phyloP scores from a whole-genome alignment of 2,113 vertebrate genomes.

The Diadophis punctatus region DNA sequence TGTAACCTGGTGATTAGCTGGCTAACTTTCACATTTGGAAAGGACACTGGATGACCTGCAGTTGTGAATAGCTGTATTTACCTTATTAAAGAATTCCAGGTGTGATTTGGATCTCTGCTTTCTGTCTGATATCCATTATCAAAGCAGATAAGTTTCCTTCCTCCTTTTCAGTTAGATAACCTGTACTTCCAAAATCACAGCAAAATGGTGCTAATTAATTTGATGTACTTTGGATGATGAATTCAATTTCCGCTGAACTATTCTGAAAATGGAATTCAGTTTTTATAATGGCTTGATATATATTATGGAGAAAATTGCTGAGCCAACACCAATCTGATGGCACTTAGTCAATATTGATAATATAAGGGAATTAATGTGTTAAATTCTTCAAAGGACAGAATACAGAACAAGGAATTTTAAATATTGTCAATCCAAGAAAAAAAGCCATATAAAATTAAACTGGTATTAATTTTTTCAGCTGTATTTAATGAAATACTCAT shows the following conservation, averaged over 20 bases:
- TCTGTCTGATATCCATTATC: constrained; percentile 14
- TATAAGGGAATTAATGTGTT: background rate
- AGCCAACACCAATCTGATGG: background rate
- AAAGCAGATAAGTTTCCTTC: constrained; percentile 8
- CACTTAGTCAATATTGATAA: background rate
- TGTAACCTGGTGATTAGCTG: constrained; percentile 38
- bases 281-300: background rate
- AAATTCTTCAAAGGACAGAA: background rate
- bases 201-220: background rate
- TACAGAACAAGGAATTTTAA: background rate
- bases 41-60: constrained; percentile 14
- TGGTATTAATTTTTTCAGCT: background rate
- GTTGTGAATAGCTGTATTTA: constrained; percentile 2
- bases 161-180: background rate
- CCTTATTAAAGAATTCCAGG: constrained; percentile 16
- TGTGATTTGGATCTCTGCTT: constrained; percentile 33
- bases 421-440: background rate
- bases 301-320: background rate
- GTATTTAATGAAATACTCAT: background rate
- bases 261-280: background rate
- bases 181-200: background rate
- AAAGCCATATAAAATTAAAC: background rate
- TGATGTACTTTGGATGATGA: background rate
- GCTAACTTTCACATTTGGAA: constrained; percentile 32
- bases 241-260: background rate